Evolutionary conservation across 2,888 invertebrate species (phyloP).

Genomic region (Sturmia bella): DNA sequence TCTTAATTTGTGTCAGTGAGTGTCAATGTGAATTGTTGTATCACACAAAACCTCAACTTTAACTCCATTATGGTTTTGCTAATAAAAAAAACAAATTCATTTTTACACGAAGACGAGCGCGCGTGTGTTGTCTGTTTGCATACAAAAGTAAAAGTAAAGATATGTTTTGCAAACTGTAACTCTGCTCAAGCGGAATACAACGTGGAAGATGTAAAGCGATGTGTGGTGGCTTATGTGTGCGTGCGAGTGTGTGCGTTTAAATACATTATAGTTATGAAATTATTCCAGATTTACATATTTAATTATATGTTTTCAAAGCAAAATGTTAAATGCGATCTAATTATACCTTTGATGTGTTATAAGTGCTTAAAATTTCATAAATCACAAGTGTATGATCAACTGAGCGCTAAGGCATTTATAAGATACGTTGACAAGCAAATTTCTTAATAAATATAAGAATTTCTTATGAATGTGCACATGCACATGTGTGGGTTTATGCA

Average conservation of each 20-base stretch:
- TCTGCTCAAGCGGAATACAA: conserved; percentile 6
- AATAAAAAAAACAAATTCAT: conserved; percentile 41
- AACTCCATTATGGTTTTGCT: conserved; percentile 53
- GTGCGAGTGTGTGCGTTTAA: conserved; percentile 16
- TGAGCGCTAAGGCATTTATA: background rate
- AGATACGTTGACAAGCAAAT: background rate
- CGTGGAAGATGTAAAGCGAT: no score
- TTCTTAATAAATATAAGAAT: background rate
- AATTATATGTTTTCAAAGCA: conserved; percentile 64
- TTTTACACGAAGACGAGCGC: background rate
- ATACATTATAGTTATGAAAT: conserved; percentile 31
- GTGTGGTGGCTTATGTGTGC: background rate
- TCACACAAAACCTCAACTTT: conserved; percentile 45
- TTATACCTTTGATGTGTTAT: conserved; percentile 62
- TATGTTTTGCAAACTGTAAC: background rate
- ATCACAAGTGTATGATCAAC: conserved; percentile 12
- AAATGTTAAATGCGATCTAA: conserved; percentile 67
- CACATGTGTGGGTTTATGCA: no score
- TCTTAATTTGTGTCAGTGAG: background rate
- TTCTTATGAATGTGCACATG: background rate
- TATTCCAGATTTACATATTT: conserved; percentile 65
- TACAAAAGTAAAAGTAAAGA: background rate
- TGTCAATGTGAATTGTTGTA: conserved; percentile 23
- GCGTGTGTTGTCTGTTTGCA: background rate
- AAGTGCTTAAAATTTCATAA: conserved; percentile 59